phyloP scores from a whole-genome alignment of 2,888 invertebrate genomes.

The Agrochola circellaris region DNA sequence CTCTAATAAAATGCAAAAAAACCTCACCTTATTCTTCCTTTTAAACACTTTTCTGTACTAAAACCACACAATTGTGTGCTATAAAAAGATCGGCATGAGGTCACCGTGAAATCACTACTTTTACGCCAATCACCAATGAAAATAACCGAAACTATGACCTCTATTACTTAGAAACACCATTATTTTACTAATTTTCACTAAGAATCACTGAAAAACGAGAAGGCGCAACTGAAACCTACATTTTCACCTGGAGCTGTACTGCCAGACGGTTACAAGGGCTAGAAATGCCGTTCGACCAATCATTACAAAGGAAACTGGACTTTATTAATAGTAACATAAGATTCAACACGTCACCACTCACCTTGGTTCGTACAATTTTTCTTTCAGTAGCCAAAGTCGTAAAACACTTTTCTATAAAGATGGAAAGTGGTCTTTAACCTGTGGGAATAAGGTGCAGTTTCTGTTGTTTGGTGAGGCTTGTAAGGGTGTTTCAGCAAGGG shows the following conservation, averaged over 20 bases:
- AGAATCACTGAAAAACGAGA: constrained; percentile 46
- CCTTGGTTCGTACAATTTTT: constrained; percentile 33
- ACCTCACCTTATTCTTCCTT: constrained; percentile 38
- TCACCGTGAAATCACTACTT: constrained; percentile 30
- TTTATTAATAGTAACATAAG: constrained; percentile 8
- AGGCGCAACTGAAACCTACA: constrained; percentile 57
- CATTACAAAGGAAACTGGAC: constrained; percentile 37
- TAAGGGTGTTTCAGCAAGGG: constrained; percentile 41
- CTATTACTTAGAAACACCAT: constrained; percentile 25
- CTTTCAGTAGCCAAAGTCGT: background rate
- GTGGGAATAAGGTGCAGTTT: constrained; percentile 23
- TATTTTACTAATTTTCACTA: constrained; percentile 45
- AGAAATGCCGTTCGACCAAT: constrained; percentile 33
- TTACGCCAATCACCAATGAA: constrained; percentile 29
- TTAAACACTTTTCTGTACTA: constrained; percentile 25
- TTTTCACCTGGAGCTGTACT: constrained; percentile 65
- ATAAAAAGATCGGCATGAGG: constrained; percentile 43
- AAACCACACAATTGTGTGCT: constrained; percentile 35
- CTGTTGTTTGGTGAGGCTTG: background rate
- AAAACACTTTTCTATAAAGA: background rate
- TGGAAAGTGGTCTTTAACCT: background rate
- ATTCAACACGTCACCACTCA: constrained; percentile 23
- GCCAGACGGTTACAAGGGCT: constrained; percentile 37
- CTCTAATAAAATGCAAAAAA: background rate
- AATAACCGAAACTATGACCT: constrained; percentile 22